Evolutionary conservation across 2,113 vertebrate species (phyloP), one percentile per base, ranked within the genome.

Genomic region (Athene cunicularia): DNA sequence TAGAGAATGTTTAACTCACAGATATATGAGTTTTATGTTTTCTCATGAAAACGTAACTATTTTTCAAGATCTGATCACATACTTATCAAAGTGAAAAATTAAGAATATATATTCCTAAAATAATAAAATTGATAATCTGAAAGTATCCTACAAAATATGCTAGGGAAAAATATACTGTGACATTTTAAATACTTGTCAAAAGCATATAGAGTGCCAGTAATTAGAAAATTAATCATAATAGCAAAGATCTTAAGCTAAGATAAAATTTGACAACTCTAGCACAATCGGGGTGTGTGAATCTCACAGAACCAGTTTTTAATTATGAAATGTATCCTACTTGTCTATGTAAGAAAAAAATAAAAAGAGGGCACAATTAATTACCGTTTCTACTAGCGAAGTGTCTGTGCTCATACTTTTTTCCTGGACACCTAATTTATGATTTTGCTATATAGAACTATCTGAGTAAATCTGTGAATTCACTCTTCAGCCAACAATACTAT

Each of bases 351-450:
- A n/a, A 66, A 14, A 19, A 26, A 50, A 30, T 8, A 58, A 52
- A 0, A 45, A 1, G 8, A 68, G 3, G 18, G 3, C 6, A 70
- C 19, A 37, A 2, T 12, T 62, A 39, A 12, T 55, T 60, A 41
- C 2, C 56, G 14, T 84, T 87, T 70, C 28, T 88, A 14, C 19
- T 45, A 71, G 39, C 6, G 66, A 62, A 58, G 12, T 43, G 4
- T 49, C 27, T 43, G 1, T 39, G 6, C 4, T 76, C 21, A 33
- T 63, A 24, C 8, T 7, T 76, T 83, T 56, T 52, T 74, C 71
- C 19, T 64, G 12, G 8, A 6, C 5, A 30, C 17, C 12, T 45
- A 53, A 59, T 76, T 80, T 49, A 43, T 39, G 33, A 43, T 82
- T 66, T 74, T 85, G 11, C 2, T 43, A 5, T 11, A n/a, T 13